Percentiles rank a stretch among this genome's conserved stretches.
Conservation (phyloP, 2,888 invertebrate species). For the Tenthredo distinguenda region DNA sequence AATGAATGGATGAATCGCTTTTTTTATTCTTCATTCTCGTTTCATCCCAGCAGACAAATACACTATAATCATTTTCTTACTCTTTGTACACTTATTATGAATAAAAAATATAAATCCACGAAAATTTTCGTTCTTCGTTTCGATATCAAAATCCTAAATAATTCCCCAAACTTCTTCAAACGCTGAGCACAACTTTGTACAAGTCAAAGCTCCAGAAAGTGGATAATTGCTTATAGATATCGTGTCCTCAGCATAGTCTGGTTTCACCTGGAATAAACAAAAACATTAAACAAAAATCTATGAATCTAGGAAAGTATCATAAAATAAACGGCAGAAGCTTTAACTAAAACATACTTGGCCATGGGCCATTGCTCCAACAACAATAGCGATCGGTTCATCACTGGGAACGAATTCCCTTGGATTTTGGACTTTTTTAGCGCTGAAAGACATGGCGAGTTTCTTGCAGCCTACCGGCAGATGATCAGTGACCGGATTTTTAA, state of each 20-base stretch:
- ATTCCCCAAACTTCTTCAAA: constrained; percentile 97
- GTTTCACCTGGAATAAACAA: constrained; percentile 79
- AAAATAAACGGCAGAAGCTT: neutral
- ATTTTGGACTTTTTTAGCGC: constrained; percentile 85
- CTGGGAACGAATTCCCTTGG: constrained; percentile 89
- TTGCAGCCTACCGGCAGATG: constrained; percentile 96
- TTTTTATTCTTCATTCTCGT: neutral
- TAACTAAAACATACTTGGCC: constrained; percentile 87
- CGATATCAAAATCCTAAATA: constrained; percentile 75
- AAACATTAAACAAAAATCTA: neutral
- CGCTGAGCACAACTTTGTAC: constrained; percentile 95
- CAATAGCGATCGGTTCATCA: constrained; percentile 91
- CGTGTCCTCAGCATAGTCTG: constrained; percentile 94
- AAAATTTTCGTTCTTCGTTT: neutral
- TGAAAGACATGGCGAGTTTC: constrained; percentile 95
- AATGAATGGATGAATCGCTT: neutral
- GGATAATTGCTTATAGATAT: constrained; percentile 98
- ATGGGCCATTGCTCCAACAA: constrained; percentile 98
- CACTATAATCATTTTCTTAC: neutral
- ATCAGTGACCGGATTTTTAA: constrained; percentile 96
- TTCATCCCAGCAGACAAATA: neutral
- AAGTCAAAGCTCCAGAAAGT: constrained; percentile 96
- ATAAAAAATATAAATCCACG: neutral
- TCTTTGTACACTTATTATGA: neutral
- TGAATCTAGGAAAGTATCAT: neutral